Conservation (phyloP, 2,888 invertebrate species). For the Morpho helenor region DNA sequence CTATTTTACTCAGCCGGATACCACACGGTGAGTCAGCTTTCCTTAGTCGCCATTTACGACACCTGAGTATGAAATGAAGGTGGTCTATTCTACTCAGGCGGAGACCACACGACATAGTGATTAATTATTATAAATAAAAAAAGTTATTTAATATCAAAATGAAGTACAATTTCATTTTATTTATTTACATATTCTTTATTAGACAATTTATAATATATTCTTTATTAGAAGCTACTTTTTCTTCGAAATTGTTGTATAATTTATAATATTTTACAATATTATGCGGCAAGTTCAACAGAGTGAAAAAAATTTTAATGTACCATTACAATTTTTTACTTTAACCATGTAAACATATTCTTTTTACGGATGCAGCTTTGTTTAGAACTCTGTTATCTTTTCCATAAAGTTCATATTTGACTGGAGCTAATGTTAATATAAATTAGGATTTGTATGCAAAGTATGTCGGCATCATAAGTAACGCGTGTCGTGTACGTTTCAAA, state of each 20-base stretch:
- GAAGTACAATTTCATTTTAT: not conserved
- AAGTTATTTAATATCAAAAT: no score
- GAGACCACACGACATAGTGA: no score
- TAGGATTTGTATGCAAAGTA: conserved; percentile 17
- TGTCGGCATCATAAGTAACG: conserved; percentile 6
- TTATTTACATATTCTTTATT: conserved; percentile 1
- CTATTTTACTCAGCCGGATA: no score
- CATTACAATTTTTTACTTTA: conserved; percentile 11
- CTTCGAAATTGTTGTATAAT: no score
- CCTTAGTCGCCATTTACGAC: no score
- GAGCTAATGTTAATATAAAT: conserved; percentile 6
- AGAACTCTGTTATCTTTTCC: conserved; percentile 5
- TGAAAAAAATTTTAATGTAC: conserved; percentile 13
- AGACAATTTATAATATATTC: no score
- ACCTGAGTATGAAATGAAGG: no score
- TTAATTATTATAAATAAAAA: no score
- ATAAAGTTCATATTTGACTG: conserved; percentile 1
- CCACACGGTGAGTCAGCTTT: no score
- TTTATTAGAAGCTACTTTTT: not conserved
- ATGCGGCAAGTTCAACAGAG: conserved; percentile 10
- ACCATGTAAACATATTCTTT: conserved; percentile 12
- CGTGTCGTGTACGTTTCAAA: conserved; percentile 7
- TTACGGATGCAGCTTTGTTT: not conserved
- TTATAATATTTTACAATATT: not conserved
- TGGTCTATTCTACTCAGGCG: no score